phyloP scores from a whole-genome alignment of 2,797 vertebrate genomes.

The Decapterus maruadsi region DNA sequence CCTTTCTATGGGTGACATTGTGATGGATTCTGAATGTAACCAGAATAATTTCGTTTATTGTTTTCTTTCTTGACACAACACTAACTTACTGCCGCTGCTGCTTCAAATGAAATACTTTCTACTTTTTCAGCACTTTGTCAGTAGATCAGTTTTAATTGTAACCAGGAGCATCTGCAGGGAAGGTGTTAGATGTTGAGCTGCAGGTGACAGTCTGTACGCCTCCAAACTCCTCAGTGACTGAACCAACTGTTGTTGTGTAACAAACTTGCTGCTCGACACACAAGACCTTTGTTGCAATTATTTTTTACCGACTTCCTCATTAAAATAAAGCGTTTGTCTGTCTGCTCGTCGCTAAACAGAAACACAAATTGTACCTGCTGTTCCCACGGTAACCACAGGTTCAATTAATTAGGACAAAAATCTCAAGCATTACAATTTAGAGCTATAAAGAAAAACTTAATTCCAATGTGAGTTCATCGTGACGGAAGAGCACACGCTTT shows the following conservation, averaged over 20 bases:
- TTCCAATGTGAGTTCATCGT: not conserved
- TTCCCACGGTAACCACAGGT: not conserved
- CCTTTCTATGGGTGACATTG: too few relatives aligned
- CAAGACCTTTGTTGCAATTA: not conserved
- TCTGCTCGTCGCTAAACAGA: not conserved
- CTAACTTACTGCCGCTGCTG: not conserved
- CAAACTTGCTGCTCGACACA: too few relatives aligned
- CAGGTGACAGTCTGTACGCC: not conserved
- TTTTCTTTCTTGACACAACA: not conserved
- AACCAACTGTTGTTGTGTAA: too few relatives aligned
- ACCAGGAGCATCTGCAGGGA: too few relatives aligned
- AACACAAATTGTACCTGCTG: not conserved
- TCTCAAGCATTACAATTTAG: not conserved
- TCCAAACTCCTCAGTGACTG: not conserved
- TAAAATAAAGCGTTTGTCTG: not conserved
- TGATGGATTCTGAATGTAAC: not conserved
- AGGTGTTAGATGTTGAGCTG: not conserved
- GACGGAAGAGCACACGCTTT: not conserved
- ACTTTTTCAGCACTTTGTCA: not conserved
- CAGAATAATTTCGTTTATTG: too few relatives aligned
- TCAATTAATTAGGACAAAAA: not conserved
- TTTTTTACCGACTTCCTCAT: not conserved
- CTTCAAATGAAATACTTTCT: not conserved
- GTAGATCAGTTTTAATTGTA: too few relatives aligned
- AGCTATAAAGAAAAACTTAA: not conserved